These are phyloP conservation scores for Phrixothrix hirtus DNA, from an alignment of 2,888 invertebrate genomes.

Conservation along the genomic window DNA sequence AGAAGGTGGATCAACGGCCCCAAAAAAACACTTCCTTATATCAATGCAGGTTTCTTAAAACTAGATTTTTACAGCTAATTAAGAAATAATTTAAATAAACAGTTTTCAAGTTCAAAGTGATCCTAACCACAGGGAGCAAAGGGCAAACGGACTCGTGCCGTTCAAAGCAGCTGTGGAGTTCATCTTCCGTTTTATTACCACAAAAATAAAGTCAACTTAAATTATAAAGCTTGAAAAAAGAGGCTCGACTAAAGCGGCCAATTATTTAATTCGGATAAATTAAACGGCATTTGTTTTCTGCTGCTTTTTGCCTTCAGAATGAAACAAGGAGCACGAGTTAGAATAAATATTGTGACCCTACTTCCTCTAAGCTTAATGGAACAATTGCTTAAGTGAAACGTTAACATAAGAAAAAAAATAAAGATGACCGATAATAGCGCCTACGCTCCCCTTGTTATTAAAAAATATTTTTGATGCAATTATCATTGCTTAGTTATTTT, in stretches of 20 bases:
- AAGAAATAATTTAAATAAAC: constrained; percentile 7
- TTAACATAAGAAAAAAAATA: constrained; percentile 26
- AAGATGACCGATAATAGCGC: constrained; percentile 22
- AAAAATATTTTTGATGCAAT: background rate
- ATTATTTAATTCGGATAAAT: constrained; percentile 54
- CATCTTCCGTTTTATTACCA: constrained; percentile 26
- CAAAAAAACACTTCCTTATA: no score
- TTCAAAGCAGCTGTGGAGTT: constrained; percentile 17
- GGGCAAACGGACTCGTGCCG: constrained; percentile 27
- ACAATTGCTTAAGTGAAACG: constrained; percentile 39
- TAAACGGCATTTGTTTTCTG: constrained; percentile 50
- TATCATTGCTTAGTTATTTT: constrained; percentile 5
- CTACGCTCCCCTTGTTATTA: constrained; percentile 14
- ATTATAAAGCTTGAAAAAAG: constrained; percentile 20
- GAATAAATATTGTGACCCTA: constrained; percentile 56
- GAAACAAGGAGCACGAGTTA: constrained; percentile 54
- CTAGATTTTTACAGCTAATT: no score
- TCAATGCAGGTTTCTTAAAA: no score
- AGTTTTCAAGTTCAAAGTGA: constrained; percentile 7
- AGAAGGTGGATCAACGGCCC: no score
- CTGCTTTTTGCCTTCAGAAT: constrained; percentile 43
- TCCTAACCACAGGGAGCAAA: constrained; percentile 13
- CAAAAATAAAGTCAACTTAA: constrained; percentile 19
- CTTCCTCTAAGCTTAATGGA: constrained; percentile 46
- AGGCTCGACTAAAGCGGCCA: constrained; percentile 36